Base-by-base conservation (phyloP, 2,888 invertebrate genomes). In the Cephus spinipes region DNA sequence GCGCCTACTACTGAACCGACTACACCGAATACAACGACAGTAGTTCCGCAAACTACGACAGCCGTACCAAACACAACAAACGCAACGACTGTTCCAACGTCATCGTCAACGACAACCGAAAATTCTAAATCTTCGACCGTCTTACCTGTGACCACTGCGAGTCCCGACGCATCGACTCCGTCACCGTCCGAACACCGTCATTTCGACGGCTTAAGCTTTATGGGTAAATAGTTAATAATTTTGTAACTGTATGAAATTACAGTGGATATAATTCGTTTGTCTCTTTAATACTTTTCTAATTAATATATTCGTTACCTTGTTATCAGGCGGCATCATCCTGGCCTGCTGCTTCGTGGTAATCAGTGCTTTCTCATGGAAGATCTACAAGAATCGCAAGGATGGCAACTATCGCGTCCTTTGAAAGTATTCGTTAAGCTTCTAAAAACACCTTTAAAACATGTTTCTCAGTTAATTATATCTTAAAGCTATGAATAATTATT, bases 391-490 rank as follows among this genome's bases (percentile, higher is more conserved):
- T 81, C 95, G 96, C 88, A 95, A 95, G 79, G 97, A 96, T 91
- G 94, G 95, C 85, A 97, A 97, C 92, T 98, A 98, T 92, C 97
- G 97, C 89, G 97, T 97, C 81, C 95, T 98, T 91, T 98, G 96
- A 96, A 84, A 87, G 81, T 83, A 86, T 84, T 83, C 86, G 79
- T 71, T 71, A 71, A 12, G 31, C 71, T 15, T 31, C 15, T 71
- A 71, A 71, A 31, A 71, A 31, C 71, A 71, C 31, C 23, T 71
- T 71, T 9, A 76, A 74, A 74, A 79, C 68, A 75, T 74, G 76
- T n/a, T 69, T 35, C 76, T 79, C 77, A 74, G 75, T 68, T 79
- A 77, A 76, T 77, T 69, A 73, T 77, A 78, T 76, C 75, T 74
- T 73, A 73, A 75, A 77, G 82, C 77, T 79, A 76, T 81, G 78